Evolutionary conservation across 2,113 vertebrate species (phyloP), one percentile per base, ranked within the genome.

Genomic region (Ia io): DNA sequence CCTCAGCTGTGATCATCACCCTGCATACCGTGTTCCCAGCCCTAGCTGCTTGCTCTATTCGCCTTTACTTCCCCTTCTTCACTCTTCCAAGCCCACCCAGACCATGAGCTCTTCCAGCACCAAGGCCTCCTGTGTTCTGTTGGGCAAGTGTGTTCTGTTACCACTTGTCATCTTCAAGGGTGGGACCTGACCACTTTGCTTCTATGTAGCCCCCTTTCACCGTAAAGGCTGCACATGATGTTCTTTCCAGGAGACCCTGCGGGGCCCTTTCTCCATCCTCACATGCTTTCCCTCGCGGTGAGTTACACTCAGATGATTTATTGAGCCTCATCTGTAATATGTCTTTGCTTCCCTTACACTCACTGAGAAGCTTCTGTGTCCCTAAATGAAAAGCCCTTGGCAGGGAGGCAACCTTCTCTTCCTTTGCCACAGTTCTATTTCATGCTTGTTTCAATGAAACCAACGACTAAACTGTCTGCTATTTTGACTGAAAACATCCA

Each of bases 321-420:
- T 59, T 78, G 91, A 96, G 42, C 42, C 47, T 82, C 84, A n/a
- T 53, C 88, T 93, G 25, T 95, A 93, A 90, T 59, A 76, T 83
- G 53, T 91, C 94, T 95, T 85, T 88, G 90, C 95, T 91, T 90
- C 74, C 44, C 59, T 82, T 94, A 76, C n/a, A 69, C 32, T 91
- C 42, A 18, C 71, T 9, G 82, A 86, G 90, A 88, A 71, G 42
- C 77, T 79, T 94, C 76, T 82, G 16, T 95, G 56, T 88, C 77
- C 78, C 35, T 88, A 88, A 93, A 88, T 96, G 90, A 91, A 95
- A 96, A 70, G 90, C 61, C 65, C 78, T 61, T 95, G 94, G 92
- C 85, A 95, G 94, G 90, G 65, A 94, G 91, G 93, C 95, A 85
- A 95, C 88, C 91, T 97, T 96, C 85, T 88, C 91, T 92, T 95